phyloP scores from a whole-genome alignment of 2,113 vertebrate genomes.

The Sander vitreus region DNA sequence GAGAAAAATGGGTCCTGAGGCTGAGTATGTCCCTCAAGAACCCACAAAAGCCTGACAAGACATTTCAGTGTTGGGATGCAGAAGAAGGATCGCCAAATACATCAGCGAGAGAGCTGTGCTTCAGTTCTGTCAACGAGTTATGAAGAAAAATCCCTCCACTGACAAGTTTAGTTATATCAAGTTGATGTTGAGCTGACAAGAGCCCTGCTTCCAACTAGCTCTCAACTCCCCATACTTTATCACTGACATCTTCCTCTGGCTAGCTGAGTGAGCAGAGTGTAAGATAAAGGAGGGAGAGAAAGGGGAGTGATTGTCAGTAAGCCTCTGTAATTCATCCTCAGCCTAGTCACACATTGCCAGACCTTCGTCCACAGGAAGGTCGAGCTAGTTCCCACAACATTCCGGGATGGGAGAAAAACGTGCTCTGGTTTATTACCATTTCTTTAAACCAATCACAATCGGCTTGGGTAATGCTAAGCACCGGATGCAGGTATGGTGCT shows the following conservation, averaged over 20 bases:
- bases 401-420: no score
- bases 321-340: constrained; percentile 52
- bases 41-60: constrained; percentile 48
- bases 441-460: no score
- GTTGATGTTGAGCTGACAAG: constrained; percentile 65
- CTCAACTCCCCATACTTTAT: constrained; percentile 59
- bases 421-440: no score
- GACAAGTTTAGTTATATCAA: constrained; percentile 65
- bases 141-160: constrained; percentile 69
- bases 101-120: constrained; percentile 46
- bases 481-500: no score
- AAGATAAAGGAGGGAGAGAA: constrained; percentile 41
- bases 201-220: constrained; percentile 44
- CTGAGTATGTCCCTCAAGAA: constrained; percentile 19
- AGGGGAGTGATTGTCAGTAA: constrained; percentile 54
- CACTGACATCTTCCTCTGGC: constrained; percentile 59
- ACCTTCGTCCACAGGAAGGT: no score
- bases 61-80: constrained; percentile 11
- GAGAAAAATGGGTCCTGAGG: constrained; percentile 15
- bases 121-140: constrained; percentile 55
- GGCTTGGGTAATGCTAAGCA: no score
- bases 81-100: constrained; percentile 57
- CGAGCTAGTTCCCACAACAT: no score
- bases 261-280: constrained; percentile 30
- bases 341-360: not conserved